phyloP scores from a whole-genome alignment of 2,888 invertebrate genomes.

The Agonopterix heracliana region DNA sequence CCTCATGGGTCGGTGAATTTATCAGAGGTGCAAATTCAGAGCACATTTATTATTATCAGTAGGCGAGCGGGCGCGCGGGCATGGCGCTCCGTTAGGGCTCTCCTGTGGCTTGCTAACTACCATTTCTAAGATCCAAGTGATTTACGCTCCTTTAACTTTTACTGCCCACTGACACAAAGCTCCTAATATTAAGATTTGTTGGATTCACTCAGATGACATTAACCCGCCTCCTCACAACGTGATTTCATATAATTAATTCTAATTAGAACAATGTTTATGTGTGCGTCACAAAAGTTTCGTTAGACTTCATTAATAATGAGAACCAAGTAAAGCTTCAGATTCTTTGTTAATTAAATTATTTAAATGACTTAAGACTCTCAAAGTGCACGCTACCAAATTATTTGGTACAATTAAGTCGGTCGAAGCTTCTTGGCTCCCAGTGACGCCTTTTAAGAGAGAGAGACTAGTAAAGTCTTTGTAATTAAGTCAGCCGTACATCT shows the following conservation, averaged over 20 bases:
- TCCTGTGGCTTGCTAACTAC: conserved; percentile 49
- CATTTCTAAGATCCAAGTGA: conserved; percentile 41
- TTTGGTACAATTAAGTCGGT: conserved; percentile 45
- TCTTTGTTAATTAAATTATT: conserved; percentile 58
- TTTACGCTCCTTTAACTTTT: conserved; percentile 41
- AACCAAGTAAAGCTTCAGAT: conserved; percentile 27
- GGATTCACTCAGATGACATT: background rate
- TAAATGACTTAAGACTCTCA: conserved; percentile 45
- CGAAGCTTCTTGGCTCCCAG: conserved; percentile 38
- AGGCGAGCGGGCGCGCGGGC: conserved; percentile 23
- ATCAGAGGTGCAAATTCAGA: conserved; percentile 26
- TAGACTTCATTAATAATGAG: conserved; percentile 28
- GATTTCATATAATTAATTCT: too few relatives aligned
- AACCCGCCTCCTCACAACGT: background rate
- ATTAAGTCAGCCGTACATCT: conserved; percentile 24
- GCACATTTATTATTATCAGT: conserved; percentile 51
- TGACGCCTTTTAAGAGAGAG: conserved; percentile 31
- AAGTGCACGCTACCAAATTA: conserved; percentile 52
- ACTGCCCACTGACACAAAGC: conserved; percentile 29
- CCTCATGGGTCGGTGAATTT: too few relatives aligned
- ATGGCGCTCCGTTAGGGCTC: conserved; percentile 40
- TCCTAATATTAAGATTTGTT: conserved; percentile 24
- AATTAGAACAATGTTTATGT: conserved; percentile 11
- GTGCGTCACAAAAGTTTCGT: conserved; percentile 17
- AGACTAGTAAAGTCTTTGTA: conserved; percentile 27